Evolutionary conservation across 2,113 vertebrate genomes (phyloP).

Genomic region (Pantherophis guttatus): DNA sequence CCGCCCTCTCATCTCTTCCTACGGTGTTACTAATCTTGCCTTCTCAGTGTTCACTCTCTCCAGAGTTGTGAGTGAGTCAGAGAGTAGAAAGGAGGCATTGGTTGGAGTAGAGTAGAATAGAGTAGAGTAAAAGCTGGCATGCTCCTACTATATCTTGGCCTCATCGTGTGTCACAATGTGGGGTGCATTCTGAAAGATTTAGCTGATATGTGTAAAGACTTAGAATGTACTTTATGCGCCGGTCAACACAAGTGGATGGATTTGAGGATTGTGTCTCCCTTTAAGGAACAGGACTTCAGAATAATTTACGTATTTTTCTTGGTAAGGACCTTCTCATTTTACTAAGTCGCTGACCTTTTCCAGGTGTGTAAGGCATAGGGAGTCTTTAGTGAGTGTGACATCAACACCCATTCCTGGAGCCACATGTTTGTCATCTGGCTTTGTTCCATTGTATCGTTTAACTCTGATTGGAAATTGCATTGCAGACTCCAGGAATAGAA

Average conservation of each 20-base stretch:
- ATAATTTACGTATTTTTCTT: neutral
- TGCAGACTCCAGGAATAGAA: neutral
- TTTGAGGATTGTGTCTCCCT: neutral
- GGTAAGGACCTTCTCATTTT: neutral
- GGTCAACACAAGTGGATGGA: neutral
- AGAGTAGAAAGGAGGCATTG: neutral
- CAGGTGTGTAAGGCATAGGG: neutral
- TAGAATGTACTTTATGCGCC: neutral
- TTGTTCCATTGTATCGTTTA: neutral
- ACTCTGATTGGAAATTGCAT: neutral
- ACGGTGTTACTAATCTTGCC: slow-evolving; percentile 33
- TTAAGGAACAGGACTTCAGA: neutral
- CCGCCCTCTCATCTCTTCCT: neutral
- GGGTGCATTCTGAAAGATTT: neutral
- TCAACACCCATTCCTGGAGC: neutral
- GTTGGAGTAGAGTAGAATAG: neutral
- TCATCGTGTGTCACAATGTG: neutral
- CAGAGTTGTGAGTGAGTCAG: neutral
- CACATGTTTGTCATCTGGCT: neutral
- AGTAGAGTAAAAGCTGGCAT: neutral
- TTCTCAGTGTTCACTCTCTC: slow-evolving; percentile 3
- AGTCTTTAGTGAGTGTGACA: neutral
- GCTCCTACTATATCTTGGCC: neutral
- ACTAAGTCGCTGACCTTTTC: neutral
- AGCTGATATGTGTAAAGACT: neutral